Conservation (phyloP, 2,888 invertebrate species). For the Chrysotoxum bicinctum region DNA sequence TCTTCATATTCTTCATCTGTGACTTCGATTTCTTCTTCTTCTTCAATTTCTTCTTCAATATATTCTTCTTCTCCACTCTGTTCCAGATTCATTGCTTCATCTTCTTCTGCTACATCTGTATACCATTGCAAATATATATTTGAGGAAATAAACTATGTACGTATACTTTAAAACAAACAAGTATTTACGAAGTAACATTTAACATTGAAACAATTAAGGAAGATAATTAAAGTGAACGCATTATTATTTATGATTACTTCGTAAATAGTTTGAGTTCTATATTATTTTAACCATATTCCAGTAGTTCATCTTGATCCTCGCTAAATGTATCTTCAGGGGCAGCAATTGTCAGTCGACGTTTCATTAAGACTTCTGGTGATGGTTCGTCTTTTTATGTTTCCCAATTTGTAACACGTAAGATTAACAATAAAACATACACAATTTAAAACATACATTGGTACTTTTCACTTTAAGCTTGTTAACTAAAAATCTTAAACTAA, state of each 20-base stretch:
- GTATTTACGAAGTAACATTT: conserved; percentile 67
- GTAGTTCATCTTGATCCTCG: conserved; percentile 76
- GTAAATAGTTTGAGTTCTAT: conserved; percentile 46
- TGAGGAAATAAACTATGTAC: neutral
- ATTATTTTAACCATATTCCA: conserved; percentile 77
- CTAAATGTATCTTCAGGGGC: conserved; percentile 77
- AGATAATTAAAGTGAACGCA: neutral
- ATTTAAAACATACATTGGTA: conserved; percentile 16
- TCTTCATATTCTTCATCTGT: conserved; percentile 68
- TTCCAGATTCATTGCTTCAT: conserved; percentile 73
- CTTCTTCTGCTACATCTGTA: conserved; percentile 79
- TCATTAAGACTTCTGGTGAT: conserved; percentile 75
- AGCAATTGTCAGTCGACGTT: conserved; percentile 80
- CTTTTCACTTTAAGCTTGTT: conserved; percentile 23
- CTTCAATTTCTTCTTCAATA: conserved; percentile 80
- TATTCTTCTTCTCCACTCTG: conserved; percentile 78
- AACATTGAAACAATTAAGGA: conserved; percentile 18
- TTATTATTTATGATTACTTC: conserved; percentile 45
- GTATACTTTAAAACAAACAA: neutral
- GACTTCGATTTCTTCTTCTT: conserved; percentile 75
- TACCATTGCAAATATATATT: conserved; percentile 48
- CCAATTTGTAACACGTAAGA: conserved; percentile 33
- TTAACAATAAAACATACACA: conserved; percentile 44
- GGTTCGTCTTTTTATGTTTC: conserved; percentile 63
- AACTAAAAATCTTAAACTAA: conserved; percentile 10